A percentile compares a stretch with the other conserved stretches of the same genome.
Evolutionary conservation across 2,797 vertebrate species (phyloP).

Genomic region (Melanotaenia nigrans): DNA sequence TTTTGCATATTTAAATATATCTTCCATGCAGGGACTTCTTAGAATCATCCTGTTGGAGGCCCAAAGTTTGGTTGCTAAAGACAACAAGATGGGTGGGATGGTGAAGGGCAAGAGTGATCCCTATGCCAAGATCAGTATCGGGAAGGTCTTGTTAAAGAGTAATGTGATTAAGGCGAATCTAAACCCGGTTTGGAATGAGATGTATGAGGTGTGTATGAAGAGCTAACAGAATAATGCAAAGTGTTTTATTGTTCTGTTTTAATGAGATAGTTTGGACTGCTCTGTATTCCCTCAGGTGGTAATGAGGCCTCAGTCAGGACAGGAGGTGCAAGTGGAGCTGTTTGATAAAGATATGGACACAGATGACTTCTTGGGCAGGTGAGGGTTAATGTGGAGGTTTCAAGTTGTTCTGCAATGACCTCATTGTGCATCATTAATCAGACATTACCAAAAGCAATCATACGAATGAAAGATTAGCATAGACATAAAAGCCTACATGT

Average conservation of each 20-base stretch:
- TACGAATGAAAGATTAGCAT: not conserved
- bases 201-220: slow-evolving; percentile 86
- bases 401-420: not conserved
- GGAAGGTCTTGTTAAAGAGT: slow-evolving; percentile 83
- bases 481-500: not conserved
- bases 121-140: slow-evolving; percentile 85
- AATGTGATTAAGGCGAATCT: slow-evolving; percentile 89
- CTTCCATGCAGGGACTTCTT: slow-evolving; percentile 83
- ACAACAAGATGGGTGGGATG: slow-evolving; percentile 86
- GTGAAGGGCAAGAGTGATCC: slow-evolving; percentile 94
- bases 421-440: not conserved
- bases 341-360: slow-evolving; percentile 92
- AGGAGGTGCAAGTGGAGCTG: slow-evolving; percentile 87
- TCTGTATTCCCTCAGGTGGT: slow-evolving; percentile 77
- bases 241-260: not conserved
- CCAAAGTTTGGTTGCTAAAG: slow-evolving; percentile 89
- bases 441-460: not conserved
- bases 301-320: slow-evolving; percentile 82
- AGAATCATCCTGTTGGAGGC: slow-evolving; percentile 90
- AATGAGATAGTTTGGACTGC: not conserved
- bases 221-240: not conserved
- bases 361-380: slow-evolving; percentile 95
- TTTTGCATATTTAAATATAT: not conserved
- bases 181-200: slow-evolving; percentile 91
- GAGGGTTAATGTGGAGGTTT: slow-evolving; percentile 17